Evolutionary conservation across 2,888 invertebrate species (phyloP).

Genomic region (Drosophila falleni): DNA sequence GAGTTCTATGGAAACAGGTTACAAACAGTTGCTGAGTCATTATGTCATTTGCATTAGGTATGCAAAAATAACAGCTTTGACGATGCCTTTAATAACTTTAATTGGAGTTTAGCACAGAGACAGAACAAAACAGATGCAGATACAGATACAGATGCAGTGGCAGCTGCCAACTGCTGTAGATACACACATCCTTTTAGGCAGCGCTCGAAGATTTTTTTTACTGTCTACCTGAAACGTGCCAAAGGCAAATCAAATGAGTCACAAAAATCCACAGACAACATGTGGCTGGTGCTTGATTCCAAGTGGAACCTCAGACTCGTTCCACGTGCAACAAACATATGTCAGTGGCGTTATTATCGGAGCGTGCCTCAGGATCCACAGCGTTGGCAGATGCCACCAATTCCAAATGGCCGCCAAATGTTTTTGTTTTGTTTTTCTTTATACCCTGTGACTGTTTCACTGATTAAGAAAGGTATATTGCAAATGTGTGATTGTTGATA

Average conservation of each 20-base stretch:
- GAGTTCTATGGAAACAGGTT: constrained; percentile 46
- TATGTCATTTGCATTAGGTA: constrained; percentile 48
- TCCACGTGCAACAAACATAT: constrained; percentile 60
- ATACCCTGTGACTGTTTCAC: constrained; percentile 14
- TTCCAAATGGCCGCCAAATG: constrained; percentile 39
- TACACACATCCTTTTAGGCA: constrained; percentile 2
- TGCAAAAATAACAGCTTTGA: constrained; percentile 22
- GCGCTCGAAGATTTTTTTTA: neutral
- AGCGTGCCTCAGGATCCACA: constrained; percentile 43
- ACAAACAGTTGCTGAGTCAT: constrained; percentile 46
- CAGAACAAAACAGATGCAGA: constrained; percentile 1
- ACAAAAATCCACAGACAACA: constrained; percentile 35
- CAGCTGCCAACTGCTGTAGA: constrained; percentile 11
- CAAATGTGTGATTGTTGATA: neutral
- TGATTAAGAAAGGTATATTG: neutral
- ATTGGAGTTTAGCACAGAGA: constrained; percentile 10
- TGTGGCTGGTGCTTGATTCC: constrained; percentile 29
- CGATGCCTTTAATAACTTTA: constrained; percentile 16
- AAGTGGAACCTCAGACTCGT: constrained; percentile 14
- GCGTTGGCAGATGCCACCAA: constrained; percentile 52
- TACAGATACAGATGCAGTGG: constrained; percentile 11
- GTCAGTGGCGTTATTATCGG: constrained; percentile 47
- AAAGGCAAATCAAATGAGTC: constrained; percentile 52
- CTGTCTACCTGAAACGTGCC: constrained; percentile 45
- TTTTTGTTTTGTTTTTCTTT: constrained; percentile 28